Evolutionary conservation across 2,797 vertebrate genomes (phyloP), one percentile per base, ranked within the genome.

Genomic region (Rhinichthys osculus): DNA sequence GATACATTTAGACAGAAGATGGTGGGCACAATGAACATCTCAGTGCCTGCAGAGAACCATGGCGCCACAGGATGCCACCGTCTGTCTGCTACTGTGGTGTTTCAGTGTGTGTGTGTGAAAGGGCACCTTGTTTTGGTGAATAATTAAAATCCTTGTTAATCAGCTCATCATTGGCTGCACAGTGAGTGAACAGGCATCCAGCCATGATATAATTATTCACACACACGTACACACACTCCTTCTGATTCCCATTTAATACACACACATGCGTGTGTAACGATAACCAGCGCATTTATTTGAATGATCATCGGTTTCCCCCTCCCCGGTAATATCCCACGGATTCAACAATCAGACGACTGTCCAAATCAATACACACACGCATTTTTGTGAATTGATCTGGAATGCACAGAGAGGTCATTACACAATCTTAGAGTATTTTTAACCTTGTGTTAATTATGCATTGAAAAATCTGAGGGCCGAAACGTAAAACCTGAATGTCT

Each of bases 131-230:
- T 87, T 87, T 88, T 86, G 87, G 82, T 88, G 79, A 88, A 89
- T 89, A 87, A 89, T 88, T 89, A 88, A 89, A 89, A 87, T 82
- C 86, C 85, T 89, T 78, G 87, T 89, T 89, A 89, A 89, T 88
- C 89, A 88, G 83, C 84, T 85, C 87, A 88, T 88, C 87, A 87
- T 84, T 62, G 82, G 69, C 78, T 50, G 52, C 82, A 82, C 87
- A 88, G 82, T 81, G 80, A 88, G 81, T 86, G 83, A 87, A 89
- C 81, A 84, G 82, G 87, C 86, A 88, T 78, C 74, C 71, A 82
- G 81, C 78, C 76, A 70, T 87, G 81, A 83, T 84, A 82, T 82
- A 73, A 67, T 76, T 83, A 86, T 83, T 72, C 57, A 54, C 78
- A 83, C 79, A 78, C 73, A 80, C 47, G 78, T 47, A 89, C 79